These are phyloP conservation scores for Corythaeola cristata DNA, from an alignment of 2,113 vertebrate genomes.

Conservation along the genomic window DNA sequence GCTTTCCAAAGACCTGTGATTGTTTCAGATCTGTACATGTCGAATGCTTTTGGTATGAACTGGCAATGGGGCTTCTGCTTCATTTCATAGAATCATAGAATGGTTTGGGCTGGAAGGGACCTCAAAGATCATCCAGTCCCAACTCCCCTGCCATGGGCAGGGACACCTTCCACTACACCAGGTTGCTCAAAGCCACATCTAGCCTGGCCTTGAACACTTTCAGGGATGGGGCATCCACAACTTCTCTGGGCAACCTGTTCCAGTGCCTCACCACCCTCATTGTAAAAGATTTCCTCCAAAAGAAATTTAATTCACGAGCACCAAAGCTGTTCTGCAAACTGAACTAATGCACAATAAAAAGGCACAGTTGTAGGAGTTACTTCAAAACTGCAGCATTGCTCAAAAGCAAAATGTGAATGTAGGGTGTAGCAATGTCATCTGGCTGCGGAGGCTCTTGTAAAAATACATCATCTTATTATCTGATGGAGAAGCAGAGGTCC, in stretches of 20 bases:
- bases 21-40: neutral
- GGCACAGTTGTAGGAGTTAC: neutral
- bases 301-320: neutral
- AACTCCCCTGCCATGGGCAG: too few relatives aligned
- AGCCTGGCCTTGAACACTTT: too few relatives aligned
- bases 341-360: neutral
- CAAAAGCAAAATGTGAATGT: neutral
- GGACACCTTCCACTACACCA: too few relatives aligned
- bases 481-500: neutral
- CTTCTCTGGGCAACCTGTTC: too few relatives aligned
- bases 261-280: too few relatives aligned
- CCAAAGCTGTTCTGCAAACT: neutral
- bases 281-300: neutral
- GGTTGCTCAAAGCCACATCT: too few relatives aligned
- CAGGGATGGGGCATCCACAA: too few relatives aligned
- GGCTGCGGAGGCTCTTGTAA: constrained; percentile 1
- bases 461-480: neutral
- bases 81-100: too few relatives aligned
- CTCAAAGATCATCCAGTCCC: too few relatives aligned
- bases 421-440: constrained; percentile 30
- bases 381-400: neutral
- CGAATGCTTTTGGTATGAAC: neutral
- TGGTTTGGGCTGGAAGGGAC: too few relatives aligned
- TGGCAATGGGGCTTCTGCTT: neutral
- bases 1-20: neutral